phyloP scores from a whole-genome alignment of 2,888 invertebrate genomes.

The Heliconius ethilla region DNA sequence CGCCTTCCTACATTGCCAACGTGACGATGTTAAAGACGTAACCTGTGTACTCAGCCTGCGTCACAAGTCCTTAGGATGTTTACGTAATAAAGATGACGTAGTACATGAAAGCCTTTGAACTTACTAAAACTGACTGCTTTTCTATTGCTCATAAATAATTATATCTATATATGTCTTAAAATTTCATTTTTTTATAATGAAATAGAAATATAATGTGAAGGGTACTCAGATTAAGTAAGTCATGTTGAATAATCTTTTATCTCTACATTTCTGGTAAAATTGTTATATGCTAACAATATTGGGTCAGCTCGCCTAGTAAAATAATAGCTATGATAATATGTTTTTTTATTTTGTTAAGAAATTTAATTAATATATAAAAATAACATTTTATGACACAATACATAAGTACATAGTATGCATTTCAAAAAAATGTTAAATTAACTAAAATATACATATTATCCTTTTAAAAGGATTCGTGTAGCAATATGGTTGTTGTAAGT shows the following conservation, averaged over 20 bases:
- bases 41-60: conserved; percentile 15
- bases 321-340: background rate
- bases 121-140: background rate
- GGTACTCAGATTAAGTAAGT: background rate
- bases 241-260: background rate
- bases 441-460: no score
- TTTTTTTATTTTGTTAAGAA: no score
- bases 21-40: conserved; percentile 47
- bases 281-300: no score
- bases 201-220: background rate
- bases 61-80: conserved; percentile 30
- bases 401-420: background rate
- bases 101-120: background rate
- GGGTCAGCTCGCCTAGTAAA: background rate
- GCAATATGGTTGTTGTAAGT: no score
- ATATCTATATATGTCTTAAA: background rate
- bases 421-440: no score
- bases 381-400: background rate
- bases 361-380: no score
- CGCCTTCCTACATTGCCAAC: conserved; percentile 60
- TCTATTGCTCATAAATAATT: background rate
- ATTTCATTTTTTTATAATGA: background rate
- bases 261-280: background rate
- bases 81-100: conserved; percentile 9
- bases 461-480: no score